Evolutionary conservation across 64 coral and sea anemone species (phyloP).

Genomic region (Porites australiensis): DNA sequence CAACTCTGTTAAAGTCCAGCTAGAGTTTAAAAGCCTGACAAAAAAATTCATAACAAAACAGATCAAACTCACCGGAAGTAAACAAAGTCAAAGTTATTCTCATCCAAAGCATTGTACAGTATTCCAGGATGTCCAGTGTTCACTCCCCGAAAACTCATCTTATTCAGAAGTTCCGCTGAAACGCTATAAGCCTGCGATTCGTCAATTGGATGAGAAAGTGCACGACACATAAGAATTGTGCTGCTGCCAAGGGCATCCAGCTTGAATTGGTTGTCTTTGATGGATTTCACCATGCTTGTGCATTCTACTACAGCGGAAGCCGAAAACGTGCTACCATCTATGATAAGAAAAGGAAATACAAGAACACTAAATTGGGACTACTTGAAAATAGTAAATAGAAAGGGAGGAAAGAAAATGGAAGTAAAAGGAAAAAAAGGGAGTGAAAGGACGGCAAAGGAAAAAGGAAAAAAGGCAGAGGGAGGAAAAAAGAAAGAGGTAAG

Average conservation of each 20-base stretch:
- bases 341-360: too few relatives aligned
- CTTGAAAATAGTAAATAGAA: too few relatives aligned
- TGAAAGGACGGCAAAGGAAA: too few relatives aligned
- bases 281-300: not conserved
- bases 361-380: too few relatives aligned
- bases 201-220: not conserved
- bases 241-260: constrained; percentile 34
- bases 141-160: constrained; percentile 40
- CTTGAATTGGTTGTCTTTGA: constrained; percentile 10
- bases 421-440: too few relatives aligned
- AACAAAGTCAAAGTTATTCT: constrained; percentile 88
- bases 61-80: constrained; percentile 69
- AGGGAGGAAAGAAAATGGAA: too few relatives aligned
- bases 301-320: not conserved
- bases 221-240: constrained; percentile 45
- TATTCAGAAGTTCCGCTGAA: constrained; percentile 66
- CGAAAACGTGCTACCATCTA: not conserved
- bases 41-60: not conserved
- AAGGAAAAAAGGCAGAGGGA: too few relatives aligned
- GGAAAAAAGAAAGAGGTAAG: too few relatives aligned
- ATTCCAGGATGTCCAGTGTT: constrained; percentile 70
- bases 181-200: constrained; percentile 41
- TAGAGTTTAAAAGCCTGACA: too few relatives aligned
- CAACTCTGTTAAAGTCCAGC: too few relatives aligned
- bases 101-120: constrained; percentile 75